Conservation (phyloP, 2,113 vertebrate species). For the Nycticorax nycticorax region DNA sequence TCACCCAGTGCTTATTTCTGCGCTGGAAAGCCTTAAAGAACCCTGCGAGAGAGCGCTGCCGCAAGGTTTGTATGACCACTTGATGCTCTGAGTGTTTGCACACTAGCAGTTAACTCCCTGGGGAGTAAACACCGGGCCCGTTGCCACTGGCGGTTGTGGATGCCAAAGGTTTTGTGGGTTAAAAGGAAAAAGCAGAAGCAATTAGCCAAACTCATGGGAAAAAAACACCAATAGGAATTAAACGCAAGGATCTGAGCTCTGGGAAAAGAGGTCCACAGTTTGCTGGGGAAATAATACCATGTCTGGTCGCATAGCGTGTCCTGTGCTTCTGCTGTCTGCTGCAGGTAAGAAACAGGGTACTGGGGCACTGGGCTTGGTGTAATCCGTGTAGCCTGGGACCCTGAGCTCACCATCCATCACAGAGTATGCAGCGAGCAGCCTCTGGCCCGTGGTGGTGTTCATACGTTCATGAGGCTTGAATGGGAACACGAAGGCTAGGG, state of each 20-base stretch:
- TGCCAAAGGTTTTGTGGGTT: background rate
- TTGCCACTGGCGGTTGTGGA: background rate
- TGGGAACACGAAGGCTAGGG: background rate
- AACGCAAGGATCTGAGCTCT: background rate
- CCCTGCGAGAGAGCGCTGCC: background rate
- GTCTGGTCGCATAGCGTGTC: background rate
- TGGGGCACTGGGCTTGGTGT: background rate
- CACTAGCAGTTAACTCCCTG: background rate
- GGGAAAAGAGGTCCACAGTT: background rate
- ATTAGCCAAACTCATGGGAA: background rate
- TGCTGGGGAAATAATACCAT: background rate
- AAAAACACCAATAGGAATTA: background rate
- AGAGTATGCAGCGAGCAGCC: background rate
- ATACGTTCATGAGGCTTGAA: background rate
- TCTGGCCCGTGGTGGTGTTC: background rate
- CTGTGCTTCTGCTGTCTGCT: background rate
- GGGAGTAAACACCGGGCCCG: background rate
- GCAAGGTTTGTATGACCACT: background rate
- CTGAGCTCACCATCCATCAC: background rate
- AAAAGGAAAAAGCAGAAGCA: background rate
- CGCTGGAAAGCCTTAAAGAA: background rate
- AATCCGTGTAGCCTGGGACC: background rate
- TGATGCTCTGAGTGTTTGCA: background rate
- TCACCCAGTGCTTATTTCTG: background rate
- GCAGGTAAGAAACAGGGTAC: background rate